Evolutionary conservation across 1,140 invertebrate species (phyloP).

Genomic region (Lepidurus apus): DNA sequence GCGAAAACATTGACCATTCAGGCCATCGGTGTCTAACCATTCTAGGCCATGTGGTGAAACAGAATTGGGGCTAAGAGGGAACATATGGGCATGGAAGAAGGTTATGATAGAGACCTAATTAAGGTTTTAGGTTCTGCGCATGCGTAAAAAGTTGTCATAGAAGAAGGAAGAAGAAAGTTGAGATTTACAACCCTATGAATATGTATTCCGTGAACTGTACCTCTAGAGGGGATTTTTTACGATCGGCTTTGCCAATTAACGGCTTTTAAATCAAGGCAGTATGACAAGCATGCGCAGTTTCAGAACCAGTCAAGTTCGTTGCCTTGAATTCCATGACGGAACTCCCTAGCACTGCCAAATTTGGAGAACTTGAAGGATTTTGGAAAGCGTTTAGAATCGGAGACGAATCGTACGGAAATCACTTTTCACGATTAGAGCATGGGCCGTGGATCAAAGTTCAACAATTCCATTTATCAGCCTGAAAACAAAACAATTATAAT

Average conservation of each 20-base stretch:
- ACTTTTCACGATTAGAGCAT: no score
- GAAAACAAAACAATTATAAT: no score
- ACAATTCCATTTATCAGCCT: no score
- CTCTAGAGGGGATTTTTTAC: neutral
- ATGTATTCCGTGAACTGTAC: neutral
- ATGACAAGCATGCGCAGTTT: conserved; percentile 1
- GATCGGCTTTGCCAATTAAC: conserved; percentile 10
- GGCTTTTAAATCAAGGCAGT: conserved; percentile 15
- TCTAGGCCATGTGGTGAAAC: neutral
- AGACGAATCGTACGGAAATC: no score
- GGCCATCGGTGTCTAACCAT: neutral
- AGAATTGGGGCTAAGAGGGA: no score
- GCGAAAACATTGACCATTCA: neutral
- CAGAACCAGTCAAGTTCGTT: neutral
- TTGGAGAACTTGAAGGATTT: no score
- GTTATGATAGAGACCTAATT: neutral
- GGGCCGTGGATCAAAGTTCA: no score
- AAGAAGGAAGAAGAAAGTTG: neutral
- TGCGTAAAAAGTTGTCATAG: conserved; percentile 2
- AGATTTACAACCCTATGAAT: neutral
- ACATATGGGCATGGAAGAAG: no score
- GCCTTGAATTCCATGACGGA: neutral
- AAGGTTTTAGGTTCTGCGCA: neutral
- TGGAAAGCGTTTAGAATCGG: no score
- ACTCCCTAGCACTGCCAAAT: neutral